Percentiles rank a stretch among this genome's conserved stretches.
These are phyloP conservation scores for Chaetorhynchus papuensis DNA, from an alignment of 2,113 vertebrate genomes.

Conservation along the genomic window DNA sequence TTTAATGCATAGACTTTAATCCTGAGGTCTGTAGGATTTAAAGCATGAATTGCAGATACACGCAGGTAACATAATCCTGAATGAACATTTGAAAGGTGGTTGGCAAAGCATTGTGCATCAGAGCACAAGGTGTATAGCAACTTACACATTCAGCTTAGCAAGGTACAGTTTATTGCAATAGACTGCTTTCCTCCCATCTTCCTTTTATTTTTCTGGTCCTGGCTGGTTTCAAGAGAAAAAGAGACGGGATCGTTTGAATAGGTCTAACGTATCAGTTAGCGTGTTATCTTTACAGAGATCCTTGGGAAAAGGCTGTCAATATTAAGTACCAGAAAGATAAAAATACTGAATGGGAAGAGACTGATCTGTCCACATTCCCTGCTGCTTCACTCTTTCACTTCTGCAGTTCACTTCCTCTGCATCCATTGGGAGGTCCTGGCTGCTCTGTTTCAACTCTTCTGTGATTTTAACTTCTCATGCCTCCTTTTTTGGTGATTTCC, in stretches of 20 bases:
- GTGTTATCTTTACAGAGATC: not conserved
- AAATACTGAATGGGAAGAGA: not conserved
- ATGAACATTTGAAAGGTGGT: not conserved
- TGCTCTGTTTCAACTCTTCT: not conserved
- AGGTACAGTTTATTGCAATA: not conserved
- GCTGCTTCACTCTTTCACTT: not conserved
- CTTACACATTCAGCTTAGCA: not conserved
- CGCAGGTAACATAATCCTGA: not conserved
- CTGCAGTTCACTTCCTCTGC: not conserved
- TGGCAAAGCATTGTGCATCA: not conserved
- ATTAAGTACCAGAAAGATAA: not conserved
- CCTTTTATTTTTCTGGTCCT: not conserved
- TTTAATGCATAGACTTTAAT: not conserved
- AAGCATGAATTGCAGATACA: not conserved
- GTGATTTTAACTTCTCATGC: not conserved
- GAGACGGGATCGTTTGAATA: not conserved
- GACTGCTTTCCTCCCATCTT: not conserved
- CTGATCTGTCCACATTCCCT: not conserved
- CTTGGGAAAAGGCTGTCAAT: not conserved
- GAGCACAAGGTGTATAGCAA: not conserved
- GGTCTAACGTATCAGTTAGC: not conserved
- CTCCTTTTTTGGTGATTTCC: not conserved
- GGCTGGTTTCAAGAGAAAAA: not conserved
- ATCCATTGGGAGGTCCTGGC: not conserved
- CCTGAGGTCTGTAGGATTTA: not conserved